Base-by-base conservation (phyloP, 2,113 vertebrate species). In the Lethenteron camtschaticum region DNA sequence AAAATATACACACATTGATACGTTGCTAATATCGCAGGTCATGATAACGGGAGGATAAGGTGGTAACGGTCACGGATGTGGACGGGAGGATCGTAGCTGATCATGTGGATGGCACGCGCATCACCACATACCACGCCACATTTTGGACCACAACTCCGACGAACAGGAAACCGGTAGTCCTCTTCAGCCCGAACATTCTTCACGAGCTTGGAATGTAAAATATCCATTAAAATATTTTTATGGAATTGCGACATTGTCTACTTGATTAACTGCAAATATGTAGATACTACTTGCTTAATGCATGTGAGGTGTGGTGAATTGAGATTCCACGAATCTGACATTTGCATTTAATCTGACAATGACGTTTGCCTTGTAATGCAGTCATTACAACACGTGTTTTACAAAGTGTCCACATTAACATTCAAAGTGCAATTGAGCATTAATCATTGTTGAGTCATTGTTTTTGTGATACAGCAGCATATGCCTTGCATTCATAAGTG, bases 21-120 rank as follows among this genome's bases (percentile, higher is more conserved):
- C 56, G n/a, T 71, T 71, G 57, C 63, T 20, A 41, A 41, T 41
- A 41, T 57, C 55, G 2, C 75, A 97, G 94, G 75, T 89, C 68
- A 81, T 96, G 83, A 81, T 80, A 71, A 87, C 79, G 90, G 66
- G 87, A 96, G 55, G 91, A 97, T 76, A 77, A 79, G 56, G 86
- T 94, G 70, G 55, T 84, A 59, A 83, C 79, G 14, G 79, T 90
- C 57, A 75, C 83, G 69, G 83, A 78, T 71, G 78, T 71, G 1
- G 80, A 84, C 20, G 84, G 85, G 2, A 84, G 81, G 9, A 69
- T 75, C 55, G 76, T 78, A n/a, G 83, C 86, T n/a, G 87, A 96
- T 11, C 88, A 99, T 63, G 81, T 85, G 41, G 94, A 96, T 9
- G 87, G 88, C 57, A 99, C 91, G 70, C 84, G 87, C 72, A 94